phyloP scores from a whole-genome alignment of 2,888 invertebrate species.

The Adelognathus sp. region DNA sequence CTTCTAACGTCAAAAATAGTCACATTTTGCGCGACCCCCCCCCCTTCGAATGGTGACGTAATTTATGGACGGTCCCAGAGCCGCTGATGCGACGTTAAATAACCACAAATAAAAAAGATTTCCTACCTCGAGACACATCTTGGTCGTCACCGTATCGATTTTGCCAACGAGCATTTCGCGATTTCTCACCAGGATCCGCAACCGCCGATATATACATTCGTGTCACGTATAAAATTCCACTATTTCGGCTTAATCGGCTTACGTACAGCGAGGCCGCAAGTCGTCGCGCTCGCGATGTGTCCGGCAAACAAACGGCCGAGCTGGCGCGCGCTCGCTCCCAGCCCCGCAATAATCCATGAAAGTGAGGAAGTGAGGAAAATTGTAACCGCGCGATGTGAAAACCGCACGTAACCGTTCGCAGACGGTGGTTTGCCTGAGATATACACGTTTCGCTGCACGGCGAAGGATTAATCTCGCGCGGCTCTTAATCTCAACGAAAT shows the following conservation, averaged over 20 bases:
- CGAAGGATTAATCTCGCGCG: constrained; percentile 56
- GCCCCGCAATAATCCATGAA: constrained; percentile 8
- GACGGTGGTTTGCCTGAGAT: constrained; percentile 20
- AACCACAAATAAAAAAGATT: background rate
- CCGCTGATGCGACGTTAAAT: no score
- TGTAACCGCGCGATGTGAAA: constrained; percentile 48
- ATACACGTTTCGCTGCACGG: constrained; percentile 9
- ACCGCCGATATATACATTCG: background rate
- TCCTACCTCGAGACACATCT: background rate
- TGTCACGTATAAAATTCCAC: background rate
- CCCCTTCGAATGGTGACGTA: no score
- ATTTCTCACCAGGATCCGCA: background rate
- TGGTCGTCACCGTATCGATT: background rate
- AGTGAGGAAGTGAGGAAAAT: constrained; percentile 35
- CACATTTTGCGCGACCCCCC: no score
- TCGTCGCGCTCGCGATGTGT: constrained; percentile 47
- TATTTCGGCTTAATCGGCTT: constrained; percentile 38
- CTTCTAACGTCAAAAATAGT: no score
- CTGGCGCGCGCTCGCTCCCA: constrained; percentile 4
- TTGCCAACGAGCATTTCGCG: background rate
- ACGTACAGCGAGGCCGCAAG: constrained; percentile 32
- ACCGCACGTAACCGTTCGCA: constrained; percentile 57
- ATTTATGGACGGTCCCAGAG: no score
- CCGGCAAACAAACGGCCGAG: constrained; percentile 45
- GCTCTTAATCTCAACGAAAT: constrained; percentile 62